Percentiles rank a stretch among this genome's conserved stretches.
phyloP scores from a whole-genome alignment of 2,797 vertebrate species.

The Periparus ater region DNA sequence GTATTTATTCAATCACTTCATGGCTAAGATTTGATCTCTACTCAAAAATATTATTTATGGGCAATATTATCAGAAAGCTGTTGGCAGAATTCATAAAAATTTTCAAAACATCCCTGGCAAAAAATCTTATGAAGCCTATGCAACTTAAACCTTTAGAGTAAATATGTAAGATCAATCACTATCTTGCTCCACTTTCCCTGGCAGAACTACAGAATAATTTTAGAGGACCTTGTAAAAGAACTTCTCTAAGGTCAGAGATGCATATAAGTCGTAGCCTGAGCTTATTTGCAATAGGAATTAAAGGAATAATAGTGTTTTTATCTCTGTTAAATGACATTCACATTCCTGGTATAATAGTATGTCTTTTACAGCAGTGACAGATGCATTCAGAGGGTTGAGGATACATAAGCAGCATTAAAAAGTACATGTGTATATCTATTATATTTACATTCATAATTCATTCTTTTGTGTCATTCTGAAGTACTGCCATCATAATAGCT shows the following conservation, averaged over 20 bases:
- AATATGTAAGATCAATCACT: neutral
- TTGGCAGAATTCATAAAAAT: neutral
- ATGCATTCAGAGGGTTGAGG: neutral
- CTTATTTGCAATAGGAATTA: neutral
- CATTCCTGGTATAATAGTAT: neutral
- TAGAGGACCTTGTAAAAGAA: neutral
- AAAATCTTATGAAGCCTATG: neutral
- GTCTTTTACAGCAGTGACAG: neutral
- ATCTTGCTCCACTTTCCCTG: neutral
- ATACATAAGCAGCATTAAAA: neutral
- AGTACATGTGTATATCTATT: neutral
- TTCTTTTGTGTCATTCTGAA: neutral
- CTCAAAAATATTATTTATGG: neutral
- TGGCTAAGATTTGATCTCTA: neutral
- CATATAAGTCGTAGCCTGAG: neutral
- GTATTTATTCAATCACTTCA: neutral
- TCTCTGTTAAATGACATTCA: neutral
- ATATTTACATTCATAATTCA: neutral
- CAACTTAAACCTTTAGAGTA: neutral
- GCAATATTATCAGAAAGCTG: neutral
- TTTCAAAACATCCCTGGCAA: neutral
- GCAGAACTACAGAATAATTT: neutral
- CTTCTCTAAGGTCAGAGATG: neutral
- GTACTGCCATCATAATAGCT: neutral
- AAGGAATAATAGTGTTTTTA: neutral